Evolutionary conservation across 1,140 invertebrate species (phyloP), one percentile per base, ranked within the genome.

Genomic region (Periplaneta americana): DNA sequence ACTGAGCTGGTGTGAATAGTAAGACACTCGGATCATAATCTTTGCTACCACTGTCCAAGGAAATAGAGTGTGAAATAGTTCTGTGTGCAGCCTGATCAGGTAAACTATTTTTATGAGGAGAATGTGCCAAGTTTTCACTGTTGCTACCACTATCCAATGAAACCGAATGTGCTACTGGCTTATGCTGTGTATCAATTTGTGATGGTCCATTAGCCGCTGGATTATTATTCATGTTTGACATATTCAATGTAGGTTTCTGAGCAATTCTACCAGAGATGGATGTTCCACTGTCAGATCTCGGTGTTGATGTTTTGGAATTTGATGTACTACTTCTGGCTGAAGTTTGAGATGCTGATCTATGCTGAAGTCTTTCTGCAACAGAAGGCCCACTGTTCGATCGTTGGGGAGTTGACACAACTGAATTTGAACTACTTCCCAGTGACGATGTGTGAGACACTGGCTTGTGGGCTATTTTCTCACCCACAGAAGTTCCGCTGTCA

Each of bases 1-100:
- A 84, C 84, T 89, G 86, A 48, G 85, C 84, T 13, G 85, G 85
- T 33, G 88, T 88, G 80, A 88, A 89, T 5, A 89, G 80, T 17
- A 84, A 76, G 37, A 85, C 81, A 78, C 87, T 88, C 1, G 88
- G 87, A 82, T 88, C 88, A 48, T 85, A 85, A 32, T 86, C 84
- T 9, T 18, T 37, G 32, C 79, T 79, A 34, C 34, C 75, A 34
- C 82, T 82, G 79, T 82, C 82, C 34, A 82, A 57, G 33, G 82
- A 82, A 9, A 75, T 11, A n/a, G 82, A 80, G 57, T 82, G 82
- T 37, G 31, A 22, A 17, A 82, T 48, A 48, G 57, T 10, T 18
- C 22, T 74, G 33, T n/a, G 80, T n/a, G n/a, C n/a, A n/a, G n/a
- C n/a, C n/a, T n/a, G n/a, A 35, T 74, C 39, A 32, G 80, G 57